Conservation (phyloP, 2,888 invertebrate genomes). For the Clepsis dumicolana region DNA sequence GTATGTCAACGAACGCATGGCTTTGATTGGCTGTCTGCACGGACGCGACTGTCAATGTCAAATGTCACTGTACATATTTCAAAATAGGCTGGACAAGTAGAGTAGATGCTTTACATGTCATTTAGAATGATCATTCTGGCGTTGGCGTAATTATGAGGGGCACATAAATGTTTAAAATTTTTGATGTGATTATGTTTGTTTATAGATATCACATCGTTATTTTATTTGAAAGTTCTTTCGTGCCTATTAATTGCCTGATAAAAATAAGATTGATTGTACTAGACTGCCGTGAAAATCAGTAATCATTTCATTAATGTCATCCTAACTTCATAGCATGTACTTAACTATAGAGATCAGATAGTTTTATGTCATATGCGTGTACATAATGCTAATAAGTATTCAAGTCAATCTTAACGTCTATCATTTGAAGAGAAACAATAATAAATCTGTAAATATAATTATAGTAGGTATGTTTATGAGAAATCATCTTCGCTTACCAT, state of each 20-base stretch:
- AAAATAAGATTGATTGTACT: not conserved
- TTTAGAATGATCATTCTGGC: not conserved
- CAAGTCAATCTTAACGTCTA: too few relatives aligned
- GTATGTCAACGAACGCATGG: slow-evolving; percentile 71
- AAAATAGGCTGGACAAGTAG: slow-evolving; percentile 12
- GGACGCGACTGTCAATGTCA: slow-evolving; percentile 21
- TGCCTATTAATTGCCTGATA: not conserved
- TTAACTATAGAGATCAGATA: too few relatives aligned
- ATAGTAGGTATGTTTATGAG: too few relatives aligned
- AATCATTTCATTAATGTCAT: not conserved
- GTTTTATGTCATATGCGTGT: too few relatives aligned
- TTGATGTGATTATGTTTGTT: not conserved
- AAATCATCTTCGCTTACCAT: too few relatives aligned
- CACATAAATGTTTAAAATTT: not conserved
- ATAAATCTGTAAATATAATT: too few relatives aligned
- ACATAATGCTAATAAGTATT: too few relatives aligned
- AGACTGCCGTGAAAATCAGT: not conserved
- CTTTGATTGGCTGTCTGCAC: slow-evolving; percentile 53
- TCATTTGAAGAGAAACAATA: too few relatives aligned
- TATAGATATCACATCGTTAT: not conserved
- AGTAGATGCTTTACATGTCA: slow-evolving; percentile 12
- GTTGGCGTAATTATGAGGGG: not conserved
- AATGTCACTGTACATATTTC: not conserved
- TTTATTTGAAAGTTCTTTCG: not conserved
- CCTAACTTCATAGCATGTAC: too few relatives aligned